Evolutionary conservation across 2,888 invertebrate species (phyloP), one percentile per base, ranked within the genome.

Genomic region (Limenitis camilla): DNA sequence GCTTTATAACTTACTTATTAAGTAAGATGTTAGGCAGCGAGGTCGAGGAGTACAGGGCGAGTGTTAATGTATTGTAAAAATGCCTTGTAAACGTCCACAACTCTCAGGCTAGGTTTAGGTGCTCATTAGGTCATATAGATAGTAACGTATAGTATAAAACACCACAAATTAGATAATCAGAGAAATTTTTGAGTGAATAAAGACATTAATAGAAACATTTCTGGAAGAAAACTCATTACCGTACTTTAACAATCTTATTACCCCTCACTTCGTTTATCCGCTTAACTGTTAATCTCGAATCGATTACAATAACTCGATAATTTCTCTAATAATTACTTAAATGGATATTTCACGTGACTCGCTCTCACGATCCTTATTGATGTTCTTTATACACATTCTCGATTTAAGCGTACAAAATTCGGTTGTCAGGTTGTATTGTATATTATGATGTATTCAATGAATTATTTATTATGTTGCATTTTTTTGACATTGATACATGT

Each of bases 191-290:
- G n/a, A n/a, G n/a, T n/a, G n/a, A n/a, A n/a, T n/a, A n/a, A n/a
- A n/a, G n/a, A n/a, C n/a, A 19, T 19, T 32, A 33, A 6, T 8
- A 6, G 10, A 36, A 36, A 36, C 9, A 9, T 36, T 36, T 10
- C 10, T 6, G 35, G 6, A 36, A 10, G 4, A 36, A 9, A 36
- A 5, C 5, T 6, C 10, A 10, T 6, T 10, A 5, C 10, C 28
- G 31, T 57, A 61, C 65, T 66, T 70, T 71, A 68, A 63, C 60
- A 65, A 63, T 68, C 65, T 67, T 71, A 74, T 76, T 72, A 73
- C 63, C 60, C 67, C 64, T 67, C 64, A 64, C 67, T 69, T 63
- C 56, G 61, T 66, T 67, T 64, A 59, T 66, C 61, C 61, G 54
- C 55, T 62, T 52, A 60, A 62, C 58, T 58, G 66, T 61, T 62